Conservation (phyloP, 2,888 invertebrate species). For the Incurvaria masculella region DNA sequence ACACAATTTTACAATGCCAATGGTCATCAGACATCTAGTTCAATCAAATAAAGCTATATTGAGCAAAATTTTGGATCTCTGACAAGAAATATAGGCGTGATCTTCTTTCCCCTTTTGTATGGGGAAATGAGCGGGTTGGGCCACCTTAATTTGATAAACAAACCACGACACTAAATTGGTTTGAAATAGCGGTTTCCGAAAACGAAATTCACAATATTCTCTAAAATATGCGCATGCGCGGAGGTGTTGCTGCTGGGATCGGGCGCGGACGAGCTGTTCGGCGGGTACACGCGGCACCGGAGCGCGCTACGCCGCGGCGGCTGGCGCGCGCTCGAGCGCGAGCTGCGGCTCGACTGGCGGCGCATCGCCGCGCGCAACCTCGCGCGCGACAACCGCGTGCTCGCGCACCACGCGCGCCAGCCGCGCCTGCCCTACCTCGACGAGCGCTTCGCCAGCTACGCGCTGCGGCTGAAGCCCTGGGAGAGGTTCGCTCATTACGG, state of each 20-base stretch:
- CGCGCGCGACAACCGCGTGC: conserved; percentile 91
- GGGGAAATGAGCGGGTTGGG: no score
- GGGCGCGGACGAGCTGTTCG: conserved; percentile 97
- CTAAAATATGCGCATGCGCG: no score
- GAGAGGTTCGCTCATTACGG: conserved; percentile 53
- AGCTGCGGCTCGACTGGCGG: conserved; percentile 74
- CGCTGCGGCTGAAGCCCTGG: conserved; percentile 62
- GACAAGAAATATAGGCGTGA: no score
- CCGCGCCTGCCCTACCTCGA: conserved; percentile 79
- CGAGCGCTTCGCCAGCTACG: conserved; percentile 64
- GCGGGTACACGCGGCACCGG: conserved; percentile 89
- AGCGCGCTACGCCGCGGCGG: conserved; percentile 60
- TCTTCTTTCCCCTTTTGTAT: no score
- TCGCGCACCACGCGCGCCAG: conserved; percentile 84
- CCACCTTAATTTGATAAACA: no score
- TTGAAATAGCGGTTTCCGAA: no score
- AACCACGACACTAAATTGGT: no score
- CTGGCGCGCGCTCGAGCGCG: conserved; percentile 55
- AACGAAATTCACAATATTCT: no score
- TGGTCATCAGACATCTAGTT: no score
- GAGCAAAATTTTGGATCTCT: no score
- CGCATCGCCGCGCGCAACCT: conserved; percentile 88
- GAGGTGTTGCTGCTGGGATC: conserved; percentile 84
- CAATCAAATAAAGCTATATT: no score
- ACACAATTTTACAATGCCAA: no score